These are phyloP conservation scores for Drosophila prostipennis DNA, from an alignment of 2,888 invertebrate species.

Conservation along the genomic window DNA sequence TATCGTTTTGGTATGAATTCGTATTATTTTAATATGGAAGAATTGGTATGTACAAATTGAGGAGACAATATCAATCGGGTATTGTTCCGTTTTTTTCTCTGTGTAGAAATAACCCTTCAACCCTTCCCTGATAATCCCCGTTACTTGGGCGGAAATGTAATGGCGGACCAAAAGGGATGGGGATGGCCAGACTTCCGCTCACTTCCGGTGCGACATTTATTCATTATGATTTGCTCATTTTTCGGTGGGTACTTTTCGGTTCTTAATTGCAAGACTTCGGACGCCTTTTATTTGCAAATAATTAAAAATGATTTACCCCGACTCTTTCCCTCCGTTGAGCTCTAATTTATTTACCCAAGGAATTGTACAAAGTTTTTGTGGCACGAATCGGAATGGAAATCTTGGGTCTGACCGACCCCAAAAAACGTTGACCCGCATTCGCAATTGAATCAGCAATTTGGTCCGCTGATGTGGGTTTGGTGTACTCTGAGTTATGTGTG, in stretches of 20 bases:
- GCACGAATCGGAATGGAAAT: slow-evolving; percentile 34
- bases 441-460: slow-evolving; percentile 69
- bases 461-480: slow-evolving; percentile 61
- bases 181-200: slow-evolving; percentile 64
- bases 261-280: slow-evolving; percentile 65
- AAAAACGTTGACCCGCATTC: slow-evolving; percentile 56
- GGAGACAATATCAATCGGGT: too few species aligned
- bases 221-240: slow-evolving; percentile 78
- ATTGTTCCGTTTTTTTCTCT: too few species aligned
- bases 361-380: slow-evolving; percentile 44
- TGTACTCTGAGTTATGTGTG: slow-evolving; percentile 49
- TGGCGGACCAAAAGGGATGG: slow-evolving; percentile 48
- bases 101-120: slow-evolving; percentile 40
- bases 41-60: too few species aligned
- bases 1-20: too few species aligned
- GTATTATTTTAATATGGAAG: too few species aligned
- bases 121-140: slow-evolving; percentile 44
- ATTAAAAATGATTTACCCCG: slow-evolving; percentile 63
- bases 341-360: slow-evolving; percentile 67
- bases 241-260: slow-evolving; percentile 39
- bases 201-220: slow-evolving; percentile 79
- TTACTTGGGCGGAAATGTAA: slow-evolving; percentile 68
- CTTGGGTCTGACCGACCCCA: slow-evolving; percentile 12
- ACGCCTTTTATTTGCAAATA: slow-evolving; percentile 73
- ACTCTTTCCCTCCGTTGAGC: slow-evolving; percentile 9